Base-by-base conservation (phyloP, 1,140 invertebrate species). In the Bombus fervidus region DNA sequence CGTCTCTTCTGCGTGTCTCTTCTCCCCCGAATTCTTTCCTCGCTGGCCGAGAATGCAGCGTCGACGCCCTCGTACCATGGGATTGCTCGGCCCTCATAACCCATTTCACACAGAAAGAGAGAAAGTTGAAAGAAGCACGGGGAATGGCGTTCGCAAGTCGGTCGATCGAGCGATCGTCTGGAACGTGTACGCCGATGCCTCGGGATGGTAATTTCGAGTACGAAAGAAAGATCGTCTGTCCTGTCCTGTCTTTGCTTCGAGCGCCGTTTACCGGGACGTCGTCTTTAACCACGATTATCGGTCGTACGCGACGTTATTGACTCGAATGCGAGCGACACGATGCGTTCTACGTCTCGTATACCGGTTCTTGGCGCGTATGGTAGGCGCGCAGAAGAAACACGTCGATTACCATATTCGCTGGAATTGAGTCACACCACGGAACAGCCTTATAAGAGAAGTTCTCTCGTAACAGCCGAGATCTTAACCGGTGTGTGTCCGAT, bases 31-130 rank as follows among this genome's bases (percentile, higher is more conserved):
- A 83, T 90, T 90, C 79, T 87, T 89, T 89, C 82, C 68, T 86
- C 75, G 41, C 53, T 77, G 77, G 69, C 80, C 71, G 47, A 79
- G 85, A 59, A 86, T 39, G 77, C 85, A 53, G 2, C 47, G 8
- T 39, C 69, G 68, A 66, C 88, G 82, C 83, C 87, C 87, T 81
- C 72, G 43, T 43, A 34, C 77, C 86, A 57, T 74, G 62, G 73
- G 75, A 79, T 83, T 39, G 79, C 66, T 77, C 75, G 89, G 81
- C 85, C 89, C 89, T 90, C 88, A 90, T 90, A 90, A 90, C 89
- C 89, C 82, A 90, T 90, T 90, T 90, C 81, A 43, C 15, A 12
- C 18, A 25, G 34, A 68, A 31, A 34, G 62, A 31, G 68, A 62
- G 73, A 62, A 22, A 28, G 47, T 39, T 28, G 76, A 80, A 73